These are phyloP conservation scores for Orestias chungarensis DNA, from an alignment of 2,797 vertebrate genomes.

Conservation along the genomic window DNA sequence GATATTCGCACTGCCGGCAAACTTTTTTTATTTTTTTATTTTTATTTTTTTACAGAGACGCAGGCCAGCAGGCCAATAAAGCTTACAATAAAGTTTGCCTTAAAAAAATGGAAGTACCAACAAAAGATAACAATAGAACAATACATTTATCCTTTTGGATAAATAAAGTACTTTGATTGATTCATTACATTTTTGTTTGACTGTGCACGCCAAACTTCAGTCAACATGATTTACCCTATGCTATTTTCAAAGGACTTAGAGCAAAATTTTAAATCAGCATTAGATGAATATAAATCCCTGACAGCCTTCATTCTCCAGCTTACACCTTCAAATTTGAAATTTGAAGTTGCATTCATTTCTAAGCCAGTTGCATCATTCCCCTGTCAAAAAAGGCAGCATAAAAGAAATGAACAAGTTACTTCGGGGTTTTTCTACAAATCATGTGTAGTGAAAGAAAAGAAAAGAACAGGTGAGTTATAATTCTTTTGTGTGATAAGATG, in stretches of 20 bases:
- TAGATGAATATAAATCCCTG: slow-evolving; percentile 39
- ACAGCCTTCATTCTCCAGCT: slow-evolving; percentile 17
- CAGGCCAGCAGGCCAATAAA: no score
- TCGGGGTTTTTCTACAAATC: slow-evolving; percentile 35
- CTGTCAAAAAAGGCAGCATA: slow-evolving; percentile 23
- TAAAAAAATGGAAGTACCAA: neutral
- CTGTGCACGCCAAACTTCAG: slow-evolving; percentile 20
- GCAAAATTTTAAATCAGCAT: slow-evolving; percentile 29
- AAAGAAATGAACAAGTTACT: slow-evolving; percentile 35
- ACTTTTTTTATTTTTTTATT: no score
- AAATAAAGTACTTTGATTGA: no score
- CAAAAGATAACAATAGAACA: slow-evolving; percentile 6
- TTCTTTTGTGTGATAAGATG: slow-evolving; percentile 28
- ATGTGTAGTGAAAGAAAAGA: slow-evolving; percentile 47
- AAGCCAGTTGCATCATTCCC: slow-evolving; percentile 61
- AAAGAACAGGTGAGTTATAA: slow-evolving; percentile 36
- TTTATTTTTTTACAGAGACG: no score
- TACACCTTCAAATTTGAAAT: slow-evolving; percentile 49
- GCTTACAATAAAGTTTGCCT: no score
- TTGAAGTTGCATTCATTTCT: slow-evolving; percentile 61
- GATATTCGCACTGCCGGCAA: no score
- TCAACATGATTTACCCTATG: slow-evolving; percentile 9
- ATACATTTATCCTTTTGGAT: no score
- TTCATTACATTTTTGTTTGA: slow-evolving; percentile 21
- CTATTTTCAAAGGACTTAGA: slow-evolving; percentile 23